Evolutionary conservation across 2,113 vertebrate genomes (phyloP).

Genomic region (Hippocampus barbouri): DNA sequence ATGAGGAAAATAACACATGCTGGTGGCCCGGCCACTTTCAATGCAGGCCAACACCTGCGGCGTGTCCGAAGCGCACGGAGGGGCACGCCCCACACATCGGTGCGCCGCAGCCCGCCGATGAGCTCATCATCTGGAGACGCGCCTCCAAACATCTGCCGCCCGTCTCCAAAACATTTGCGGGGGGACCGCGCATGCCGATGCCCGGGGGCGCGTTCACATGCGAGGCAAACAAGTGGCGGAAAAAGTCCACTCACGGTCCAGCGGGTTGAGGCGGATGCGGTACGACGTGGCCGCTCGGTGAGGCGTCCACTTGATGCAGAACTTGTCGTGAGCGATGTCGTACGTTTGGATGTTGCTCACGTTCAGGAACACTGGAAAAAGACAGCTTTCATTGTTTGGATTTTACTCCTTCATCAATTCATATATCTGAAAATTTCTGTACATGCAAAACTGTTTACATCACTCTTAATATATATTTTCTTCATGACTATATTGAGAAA

Average conservation of each 20-base stretch:
- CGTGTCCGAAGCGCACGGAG: conserved; percentile 33
- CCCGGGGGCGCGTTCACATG: no score
- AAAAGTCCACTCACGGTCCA: conserved; percentile 72
- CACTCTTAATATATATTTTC: no score
- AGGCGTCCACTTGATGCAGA: conserved; percentile 87
- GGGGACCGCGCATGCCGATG: no score
- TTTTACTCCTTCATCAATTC: no score
- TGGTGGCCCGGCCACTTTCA: no score
- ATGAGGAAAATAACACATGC: no score
- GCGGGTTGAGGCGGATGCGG: conserved; percentile 85
- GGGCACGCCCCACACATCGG: background rate
- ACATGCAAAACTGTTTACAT: no score
- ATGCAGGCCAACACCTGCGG: conserved; percentile 10
- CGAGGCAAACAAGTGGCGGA: no score
- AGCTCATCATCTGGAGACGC: conserved; percentile 27
- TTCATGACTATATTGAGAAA: no score
- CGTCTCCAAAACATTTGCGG: background rate
- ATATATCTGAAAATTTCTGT: no score
- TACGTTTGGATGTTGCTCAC: conserved; percentile 86
- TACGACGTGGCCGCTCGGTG: conserved; percentile 90
- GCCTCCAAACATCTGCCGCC: conserved; percentile 32
- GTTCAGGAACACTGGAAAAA: conserved; percentile 85
- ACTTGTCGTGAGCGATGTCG: conserved; percentile 81
- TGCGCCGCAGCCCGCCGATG: conserved; percentile 3
- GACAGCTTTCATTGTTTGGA: background rate